Base-by-base conservation (phyloP, 2,797 vertebrate species). In the Oreochromis mossambicus region DNA sequence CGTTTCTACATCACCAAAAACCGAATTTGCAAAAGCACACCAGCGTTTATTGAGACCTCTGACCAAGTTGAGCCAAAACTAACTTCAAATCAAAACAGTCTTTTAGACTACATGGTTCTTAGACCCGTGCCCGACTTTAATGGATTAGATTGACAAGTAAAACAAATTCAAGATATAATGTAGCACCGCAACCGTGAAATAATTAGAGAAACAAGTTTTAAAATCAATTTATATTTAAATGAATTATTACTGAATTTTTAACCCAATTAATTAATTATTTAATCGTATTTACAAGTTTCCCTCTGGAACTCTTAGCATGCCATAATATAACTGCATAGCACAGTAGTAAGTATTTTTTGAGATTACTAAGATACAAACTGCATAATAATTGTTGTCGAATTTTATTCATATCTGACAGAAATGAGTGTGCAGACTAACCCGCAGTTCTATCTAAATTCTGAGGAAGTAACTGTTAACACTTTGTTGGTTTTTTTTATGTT, bases 1-100 rank as follows among this genome's bases (percentile, higher is more conserved):
- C 0, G 61, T 1, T 66, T n/a, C 38, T 41, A 41, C 12, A 2
- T 43, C 12, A 43, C 34, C 0, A 0, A 66, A 8, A n/a, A 13
- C 10, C 36, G 6, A 1, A n/a, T 63, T 2, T 63, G 17, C 32
- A 36, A n/a, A 63, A 63, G 58, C 17, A 63, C 32, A 63, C 17
- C 4, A n/a, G 32, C 1, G 12, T 61, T 63, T 63, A 32, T 63
- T 63, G 58, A 63, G 58, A 36, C 12, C 10, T 36, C 6, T 36
- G 29, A 61, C 58, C 1, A n/a, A n/a, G 32, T 7, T 36, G 32
- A 14, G 5, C 13, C 41, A 43, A 0, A 36, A 0, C 32, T 3
- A 63, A 63, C 58, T n/a, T 63, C 32, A 63, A 63, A 63, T 17
- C 10, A 63, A 36, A 63, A 32, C 58, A 63, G 5, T 63, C 32